Percentiles rank a stretch among this genome's conserved stretches.
phyloP scores from a whole-genome alignment of 1,140 invertebrate species.

The Macrobrachium rosenbergii region DNA sequence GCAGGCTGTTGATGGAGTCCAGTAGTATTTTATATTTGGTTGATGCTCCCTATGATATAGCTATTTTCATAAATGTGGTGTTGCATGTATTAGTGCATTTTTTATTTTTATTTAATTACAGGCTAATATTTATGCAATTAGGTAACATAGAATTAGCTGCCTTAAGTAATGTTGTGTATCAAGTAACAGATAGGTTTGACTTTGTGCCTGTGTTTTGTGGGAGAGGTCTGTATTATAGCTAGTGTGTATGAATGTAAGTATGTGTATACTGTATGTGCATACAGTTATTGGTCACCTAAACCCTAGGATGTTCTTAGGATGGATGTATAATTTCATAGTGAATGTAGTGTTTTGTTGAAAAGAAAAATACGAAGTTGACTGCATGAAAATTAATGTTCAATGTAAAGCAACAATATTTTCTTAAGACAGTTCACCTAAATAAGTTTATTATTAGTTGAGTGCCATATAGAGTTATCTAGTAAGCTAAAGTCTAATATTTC shows the following conservation, averaged over 20 bases:
- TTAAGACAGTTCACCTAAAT: neutral
- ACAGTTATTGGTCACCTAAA: too few relatives aligned
- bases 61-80: constrained; percentile 52
- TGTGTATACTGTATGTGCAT: too few relatives aligned
- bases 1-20: constrained; percentile 37
- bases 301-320: too few relatives aligned
- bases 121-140: constrained; percentile 49
- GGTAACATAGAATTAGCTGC: constrained; percentile 37
- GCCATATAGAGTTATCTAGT: neutral
- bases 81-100: constrained; percentile 57
- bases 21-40: constrained; percentile 53
- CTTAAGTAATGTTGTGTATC: constrained; percentile 39
- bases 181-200: neutral
- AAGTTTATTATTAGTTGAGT: constrained; percentile 1
- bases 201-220: constrained; percentile 22
- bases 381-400: too few relatives aligned
- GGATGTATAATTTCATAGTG: too few relatives aligned
- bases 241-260: neutral
- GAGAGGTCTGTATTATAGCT: neutral
- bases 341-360: too few relatives aligned
- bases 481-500: neutral
- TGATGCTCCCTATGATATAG: constrained; percentile 30
- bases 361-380: too few relatives aligned
- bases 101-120: constrained; percentile 45
- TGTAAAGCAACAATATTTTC: neutral